Base-by-base conservation (phyloP, 2,888 invertebrate species). In the Ochropleura leucogaster region DNA sequence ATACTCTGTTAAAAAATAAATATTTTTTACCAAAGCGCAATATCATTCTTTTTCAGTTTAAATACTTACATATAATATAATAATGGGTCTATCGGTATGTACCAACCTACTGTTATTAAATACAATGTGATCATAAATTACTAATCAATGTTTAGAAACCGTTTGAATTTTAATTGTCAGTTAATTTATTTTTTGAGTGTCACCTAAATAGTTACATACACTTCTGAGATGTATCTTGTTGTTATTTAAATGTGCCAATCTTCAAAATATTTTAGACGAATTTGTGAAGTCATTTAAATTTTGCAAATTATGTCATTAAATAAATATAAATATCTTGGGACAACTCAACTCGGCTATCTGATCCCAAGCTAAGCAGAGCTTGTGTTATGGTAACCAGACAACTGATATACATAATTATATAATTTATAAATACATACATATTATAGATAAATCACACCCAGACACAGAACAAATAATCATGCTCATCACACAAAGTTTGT, bases 1-100 rank as follows among this genome's bases (percentile, higher is more conserved):
- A n/a, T n/a, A n/a, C n/a, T n/a, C n/a, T n/a, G n/a, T n/a, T n/a
- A n/a, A n/a, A n/a, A n/a, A n/a, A n/a, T n/a, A n/a, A n/a, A n/a
- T n/a, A n/a, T n/a, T n/a, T n/a, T n/a, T 47, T 65, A 68, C 59
- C 10, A 47, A 66, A 9, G 10, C 51, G 9, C 12, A 46, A 59
- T 60, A 49, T 79, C 60, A 83, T 83, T 83, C 14, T 46, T 60
- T 79, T 71, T 55, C 72, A 12, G 20, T 10, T n/a, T n/a, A n/a
- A 12, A 68, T 18, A 51, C 49, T 51, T 20, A 18, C 40, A 12
- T 30, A 74, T 20, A 42, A 44, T 49, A 12, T 2, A 46, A 67
- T 57, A 69, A 76, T 76, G 20, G 18, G 67, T 64, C 46, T 40
- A 16, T 16, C 4, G 16, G 46, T 14, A 63, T 42, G 16, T 42